Evolutionary conservation across 2,888 invertebrate genomes (phyloP).

Genomic region (Antheraea assamensis): DNA sequence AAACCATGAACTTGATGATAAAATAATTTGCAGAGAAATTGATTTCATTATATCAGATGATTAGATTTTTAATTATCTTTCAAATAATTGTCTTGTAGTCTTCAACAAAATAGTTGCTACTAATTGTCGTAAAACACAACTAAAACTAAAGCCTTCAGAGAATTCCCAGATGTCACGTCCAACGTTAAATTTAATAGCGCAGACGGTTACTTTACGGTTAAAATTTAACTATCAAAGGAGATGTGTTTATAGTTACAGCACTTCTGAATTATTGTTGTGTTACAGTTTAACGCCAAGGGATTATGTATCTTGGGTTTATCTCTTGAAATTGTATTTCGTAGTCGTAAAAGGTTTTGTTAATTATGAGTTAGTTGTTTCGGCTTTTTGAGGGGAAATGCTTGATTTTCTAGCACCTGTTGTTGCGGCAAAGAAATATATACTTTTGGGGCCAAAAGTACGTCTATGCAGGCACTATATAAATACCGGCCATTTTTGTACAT

Average conservation of each 20-base stretch:
- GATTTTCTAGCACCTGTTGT: no score
- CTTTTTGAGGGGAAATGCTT: neutral
- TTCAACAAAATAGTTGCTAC: constrained; percentile 7
- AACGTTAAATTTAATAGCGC: constrained; percentile 15
- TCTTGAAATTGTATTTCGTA: neutral
- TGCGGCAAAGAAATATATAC: no score
- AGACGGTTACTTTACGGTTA: constrained; percentile 29
- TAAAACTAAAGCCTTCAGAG: constrained; percentile 14
- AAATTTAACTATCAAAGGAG: constrained; percentile 35
- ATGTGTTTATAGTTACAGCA: constrained; percentile 7
- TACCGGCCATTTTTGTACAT: no score
- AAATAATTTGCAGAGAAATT: neutral
- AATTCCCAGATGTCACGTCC: neutral
- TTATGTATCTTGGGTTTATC: neutral
- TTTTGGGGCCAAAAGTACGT: no score
- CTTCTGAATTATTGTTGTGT: constrained; percentile 3
- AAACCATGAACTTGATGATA: no score
- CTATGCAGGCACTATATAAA: no score
- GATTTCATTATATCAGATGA: neutral
- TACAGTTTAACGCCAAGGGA: neutral
- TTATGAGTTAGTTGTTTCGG: neutral
- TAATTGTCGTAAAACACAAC: constrained; percentile 8
- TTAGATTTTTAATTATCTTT: neutral
- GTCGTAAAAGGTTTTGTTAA: neutral
- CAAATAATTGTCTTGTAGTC: neutral